A percentile compares a stretch with the other conserved stretches of the same genome.
Evolutionary conservation across 2,113 vertebrate genomes (phyloP).

Genomic region (Columba livia): DNA sequence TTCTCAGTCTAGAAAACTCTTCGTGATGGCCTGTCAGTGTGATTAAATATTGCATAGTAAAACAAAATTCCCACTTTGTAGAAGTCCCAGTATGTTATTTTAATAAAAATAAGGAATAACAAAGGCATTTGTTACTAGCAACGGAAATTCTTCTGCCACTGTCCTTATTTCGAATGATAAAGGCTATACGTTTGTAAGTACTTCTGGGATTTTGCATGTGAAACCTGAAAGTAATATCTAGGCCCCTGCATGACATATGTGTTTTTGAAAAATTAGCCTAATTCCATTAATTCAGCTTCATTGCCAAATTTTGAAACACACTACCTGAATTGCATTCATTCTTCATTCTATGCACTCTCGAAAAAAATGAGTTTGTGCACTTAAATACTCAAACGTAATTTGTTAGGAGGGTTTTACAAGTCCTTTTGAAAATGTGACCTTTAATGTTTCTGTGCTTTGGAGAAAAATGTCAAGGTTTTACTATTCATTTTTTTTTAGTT

Average conservation of each 20-base stretch:
- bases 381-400: slow-evolving; percentile 8
- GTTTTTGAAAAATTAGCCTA: not conserved
- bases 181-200: not conserved
- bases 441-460: not conserved
- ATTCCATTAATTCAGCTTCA: not conserved
- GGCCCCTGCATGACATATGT: accelerated
- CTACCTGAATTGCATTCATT: not conserved
- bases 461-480: slow-evolving; percentile 41
- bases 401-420: slow-evolving; percentile 20
- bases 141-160: not conserved
- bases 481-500: not conserved
- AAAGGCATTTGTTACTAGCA: not conserved
- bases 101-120: not conserved
- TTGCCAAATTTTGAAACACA: not conserved
- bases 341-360: not conserved
- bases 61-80: not conserved
- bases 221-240: not conserved
- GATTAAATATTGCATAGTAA: not conserved
- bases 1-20: not conserved
- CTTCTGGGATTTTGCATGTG: not conserved
- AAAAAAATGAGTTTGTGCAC: not conserved
- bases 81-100: not conserved
- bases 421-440: slow-evolving; percentile 39
- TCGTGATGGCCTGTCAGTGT: not conserved
- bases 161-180: not conserved